Base-by-base conservation (phyloP, 2,113 vertebrate species). In the Artemisiospiza belli region DNA sequence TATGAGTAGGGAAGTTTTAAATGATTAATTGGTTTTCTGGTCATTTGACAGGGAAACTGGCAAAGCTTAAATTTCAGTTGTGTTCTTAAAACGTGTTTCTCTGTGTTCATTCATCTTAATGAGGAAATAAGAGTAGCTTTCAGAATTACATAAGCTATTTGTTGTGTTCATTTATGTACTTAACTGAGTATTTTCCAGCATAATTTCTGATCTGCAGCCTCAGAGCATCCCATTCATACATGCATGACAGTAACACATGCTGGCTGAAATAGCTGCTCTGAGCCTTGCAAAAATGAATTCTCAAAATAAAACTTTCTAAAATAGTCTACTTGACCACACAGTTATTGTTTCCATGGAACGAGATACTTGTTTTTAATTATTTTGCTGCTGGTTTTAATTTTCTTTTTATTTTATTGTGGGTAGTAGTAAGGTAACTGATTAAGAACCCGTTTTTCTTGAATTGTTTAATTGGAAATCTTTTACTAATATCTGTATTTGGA, bases 1-100 rank as follows among this genome's bases (percentile, higher is more conserved):
- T 95, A 74, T 4, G 17, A 89, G 51, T 78, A 64, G 59, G 46
- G 90, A 55, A 89, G 47, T 96, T 93, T 95, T 92, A 85, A 93
- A 88, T 97, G 91, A 96, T 93, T 88, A 95, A 85, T 97, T 91
- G 92, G 75, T 96, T 67, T 96, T 80, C 78, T 92, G 74, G 63
- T 91, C 86, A 96, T 73, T 93, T 94, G 94, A 96, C 87, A 83
- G 88, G 82, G 91, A 81, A 97, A 94, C 92, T 97, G 93, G 61
- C 95, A 91, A 91, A 94, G 87, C 90, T 96, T 88, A 73, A 68
- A 89, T 97, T 96, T 92, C 87, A 96, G 2, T 87, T 94, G 72
- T 89, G 85, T 96, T 96, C 62, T 92, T 84, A 89, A 94, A 83
- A 94, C 28, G 46, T 46, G 31, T 79, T 88, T 31, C 75, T 93